These are phyloP conservation scores for Neomonachus schauinslandi DNA, from an alignment of 2,113 vertebrate genomes.

Conservation along the genomic window DNA sequence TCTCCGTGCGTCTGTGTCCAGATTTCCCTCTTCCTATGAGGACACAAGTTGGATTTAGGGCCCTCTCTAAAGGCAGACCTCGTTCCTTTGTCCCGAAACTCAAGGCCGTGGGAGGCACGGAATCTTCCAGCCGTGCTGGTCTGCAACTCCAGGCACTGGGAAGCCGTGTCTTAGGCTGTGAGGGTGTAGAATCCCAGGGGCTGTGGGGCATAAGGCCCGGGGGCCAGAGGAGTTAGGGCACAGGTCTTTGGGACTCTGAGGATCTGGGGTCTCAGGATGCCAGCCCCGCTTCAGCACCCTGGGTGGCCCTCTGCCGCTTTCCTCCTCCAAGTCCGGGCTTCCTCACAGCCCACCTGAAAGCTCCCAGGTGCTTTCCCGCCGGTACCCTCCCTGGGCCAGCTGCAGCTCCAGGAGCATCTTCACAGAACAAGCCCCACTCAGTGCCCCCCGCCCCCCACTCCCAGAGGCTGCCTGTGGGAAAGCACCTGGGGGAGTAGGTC, in stretches of 20 bases:
- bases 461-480: fast-evolving
- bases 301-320: too few species aligned
- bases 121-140: not conserved
- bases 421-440: fast-evolving
- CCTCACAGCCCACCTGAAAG: fast-evolving
- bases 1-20: not conserved
- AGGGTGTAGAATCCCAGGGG: fast-evolving
- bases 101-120: fast-evolving
- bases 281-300: too few species aligned
- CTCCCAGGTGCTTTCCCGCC: not conserved
- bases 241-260: not conserved
- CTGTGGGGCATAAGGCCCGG: fast-evolving
- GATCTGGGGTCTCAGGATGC: fast-evolving
- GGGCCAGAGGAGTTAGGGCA: fast-evolving
- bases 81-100: fast-evolving
- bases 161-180: not conserved
- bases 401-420: not conserved
- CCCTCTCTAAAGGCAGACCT: not conserved
- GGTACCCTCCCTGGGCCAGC: not conserved
- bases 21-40: not conserved
- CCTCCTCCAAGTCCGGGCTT: fast-evolving
- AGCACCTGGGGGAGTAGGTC: too few species aligned
- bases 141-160: not conserved
- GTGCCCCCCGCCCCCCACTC: not conserved
- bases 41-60: fast-evolving